Evolutionary conservation across 2,113 vertebrate genomes (phyloP), one percentile per base, ranked within the genome.

Genomic region (Menidia beryllina): DNA sequence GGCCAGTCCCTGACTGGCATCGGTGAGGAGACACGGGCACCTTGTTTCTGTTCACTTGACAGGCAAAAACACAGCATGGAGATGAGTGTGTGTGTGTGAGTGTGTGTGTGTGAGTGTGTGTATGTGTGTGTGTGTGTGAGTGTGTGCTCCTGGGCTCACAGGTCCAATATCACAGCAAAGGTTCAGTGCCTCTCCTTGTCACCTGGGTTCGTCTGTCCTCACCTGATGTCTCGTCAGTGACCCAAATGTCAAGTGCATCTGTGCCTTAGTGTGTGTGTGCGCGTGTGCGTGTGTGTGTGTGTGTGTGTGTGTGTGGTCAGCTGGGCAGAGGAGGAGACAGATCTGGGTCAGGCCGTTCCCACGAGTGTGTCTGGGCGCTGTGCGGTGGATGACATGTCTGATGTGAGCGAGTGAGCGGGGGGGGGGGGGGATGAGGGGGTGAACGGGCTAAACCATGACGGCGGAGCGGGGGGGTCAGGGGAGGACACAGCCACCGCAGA

Each of bases 301-400:
- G n/a, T n/a, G 63, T 56, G 60, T 70, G 65, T 61, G 59, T 75
- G 67, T 79, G 68, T 67, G 81, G 89, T 87, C 89, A 88, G 55
- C 67, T 84, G 85, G 86, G 81, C 72, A 77, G 73, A 72, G 75
- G 39, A 84, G 76, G 51, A 79, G 87, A 90, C 86, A 90, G 87
- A 91, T 90, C 86, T 90, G 83, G 90, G 91, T 90, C 90, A 89
- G 70, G 82, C 80, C 59, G 82, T 71, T 92, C 91, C 88, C 89
- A 83, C 74, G 86, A 89, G 88, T 86, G 77, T 86, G 87, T 86
- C 75, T 43, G 26, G 61, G 84, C 34, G 36, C 84, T 75, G 52
- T 5, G 47, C 56, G 8, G 73, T 8, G 36, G 83, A 89, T 89
- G 87, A 86, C 90, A 89, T 82, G 82, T 87, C 81, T 89, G 89